Evolutionary conservation across 1,140 invertebrate genomes (phyloP).

Genomic region (Sesamia nonagrioides): DNA sequence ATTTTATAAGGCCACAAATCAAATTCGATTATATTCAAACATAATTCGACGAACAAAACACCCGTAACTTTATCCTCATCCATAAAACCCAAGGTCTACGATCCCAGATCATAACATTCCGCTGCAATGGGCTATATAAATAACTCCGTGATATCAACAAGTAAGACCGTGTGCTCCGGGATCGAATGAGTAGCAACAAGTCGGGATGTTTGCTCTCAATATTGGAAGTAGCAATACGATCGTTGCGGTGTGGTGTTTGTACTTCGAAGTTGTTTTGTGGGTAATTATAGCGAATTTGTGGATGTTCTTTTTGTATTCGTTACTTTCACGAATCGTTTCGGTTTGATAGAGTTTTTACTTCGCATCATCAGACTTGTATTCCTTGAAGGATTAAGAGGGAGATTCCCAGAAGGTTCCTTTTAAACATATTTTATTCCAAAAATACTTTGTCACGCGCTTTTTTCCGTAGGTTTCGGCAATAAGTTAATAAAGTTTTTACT

Average conservation of each 20-base stretch:
- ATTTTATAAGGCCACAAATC: neutral
- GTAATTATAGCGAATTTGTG: neutral
- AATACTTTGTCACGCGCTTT: neutral
- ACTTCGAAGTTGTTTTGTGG: neutral
- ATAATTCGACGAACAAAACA: neutral
- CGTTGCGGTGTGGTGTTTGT: slow-evolving; percentile 12
- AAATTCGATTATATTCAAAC: neutral
- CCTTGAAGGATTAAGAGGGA: neutral
- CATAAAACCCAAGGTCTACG: slow-evolving; percentile 9
- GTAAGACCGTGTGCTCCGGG: slow-evolving; percentile 27
- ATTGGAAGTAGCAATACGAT: slow-evolving; percentile 23
- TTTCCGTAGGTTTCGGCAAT: too few relatives aligned
- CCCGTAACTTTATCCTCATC: slow-evolving; percentile 7
- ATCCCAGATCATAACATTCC: slow-evolving; percentile 12
- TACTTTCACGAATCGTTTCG: neutral
- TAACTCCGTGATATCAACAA: slow-evolving; percentile 28
- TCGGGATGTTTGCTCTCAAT: slow-evolving; percentile 19
- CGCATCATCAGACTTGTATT: neutral
- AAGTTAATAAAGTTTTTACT: too few relatives aligned
- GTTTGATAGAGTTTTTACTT: neutral
- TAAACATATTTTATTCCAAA: too few relatives aligned
- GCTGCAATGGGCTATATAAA: slow-evolving; percentile 28
- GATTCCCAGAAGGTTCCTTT: neutral
- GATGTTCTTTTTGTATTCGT: neutral
- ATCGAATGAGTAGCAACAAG: slow-evolving; percentile 37